A percentile compares a stretch with the other conserved stretches of the same genome.
These are phyloP conservation scores for Meloidogyne floridensis DNA, from an alignment of 1,140 invertebrate species.

Conservation along the genomic window DNA sequence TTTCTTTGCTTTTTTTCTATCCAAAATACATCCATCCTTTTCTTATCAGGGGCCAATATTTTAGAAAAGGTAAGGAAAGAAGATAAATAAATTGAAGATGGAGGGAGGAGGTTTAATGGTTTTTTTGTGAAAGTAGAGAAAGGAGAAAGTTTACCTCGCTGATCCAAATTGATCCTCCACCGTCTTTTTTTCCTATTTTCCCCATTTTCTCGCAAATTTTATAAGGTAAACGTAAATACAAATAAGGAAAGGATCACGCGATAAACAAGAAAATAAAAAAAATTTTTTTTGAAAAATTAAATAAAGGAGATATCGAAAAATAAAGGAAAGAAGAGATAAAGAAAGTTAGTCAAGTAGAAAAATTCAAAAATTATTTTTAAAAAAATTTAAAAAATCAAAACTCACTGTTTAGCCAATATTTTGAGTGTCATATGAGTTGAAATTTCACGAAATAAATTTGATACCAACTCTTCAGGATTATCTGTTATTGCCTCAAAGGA, in stretches of 20 bases:
- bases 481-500: constrained; percentile 53
- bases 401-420: constrained; percentile 58
- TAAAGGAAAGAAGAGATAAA: too few species aligned
- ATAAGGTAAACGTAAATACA: not conserved
- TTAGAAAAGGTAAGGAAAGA: not conserved
- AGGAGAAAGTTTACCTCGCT: not conserved
- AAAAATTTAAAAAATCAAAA: constrained; percentile 34
- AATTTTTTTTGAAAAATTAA: too few species aligned
- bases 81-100: not conserved
- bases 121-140: not conserved
- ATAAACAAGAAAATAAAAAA: not conserved
- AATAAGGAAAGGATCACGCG: not conserved
- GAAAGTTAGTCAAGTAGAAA: not conserved
- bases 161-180: not conserved
- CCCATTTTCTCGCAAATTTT: too few species aligned
- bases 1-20: too few species aligned
- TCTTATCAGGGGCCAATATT: constrained; percentile 5
- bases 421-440: constrained; percentile 53
- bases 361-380: constrained; percentile 3
- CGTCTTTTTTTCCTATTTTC: not conserved
- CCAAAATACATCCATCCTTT: not conserved
- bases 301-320: too few species aligned
- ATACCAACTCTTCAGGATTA: constrained; percentile 51
- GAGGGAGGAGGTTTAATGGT: too few species aligned
- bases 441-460: constrained; percentile 52